Evolutionary conservation across 2,888 invertebrate genomes (phyloP).

Genomic region (Hypolimnas misippus): DNA sequence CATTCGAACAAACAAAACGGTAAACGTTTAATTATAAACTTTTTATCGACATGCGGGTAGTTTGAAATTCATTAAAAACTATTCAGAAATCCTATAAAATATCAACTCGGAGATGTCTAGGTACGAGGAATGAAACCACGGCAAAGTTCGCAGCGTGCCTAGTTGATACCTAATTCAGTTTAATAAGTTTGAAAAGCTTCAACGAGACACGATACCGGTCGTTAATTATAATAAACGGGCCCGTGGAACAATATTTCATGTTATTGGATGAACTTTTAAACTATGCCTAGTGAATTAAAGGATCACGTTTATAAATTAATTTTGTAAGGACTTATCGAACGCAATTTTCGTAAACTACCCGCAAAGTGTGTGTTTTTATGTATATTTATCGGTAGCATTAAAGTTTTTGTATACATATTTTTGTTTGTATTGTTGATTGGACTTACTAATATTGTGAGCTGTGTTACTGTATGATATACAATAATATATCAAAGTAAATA

Average conservation of each 20-base stretch:
- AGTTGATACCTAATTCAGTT: constrained; percentile 26
- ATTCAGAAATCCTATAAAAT: constrained; percentile 9
- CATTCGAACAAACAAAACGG: not conserved
- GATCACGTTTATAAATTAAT: too few species aligned
- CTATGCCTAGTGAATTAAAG: too few species aligned
- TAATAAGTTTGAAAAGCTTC: constrained; percentile 18
- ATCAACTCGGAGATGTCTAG: constrained; percentile 21
- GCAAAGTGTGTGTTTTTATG: too few species aligned
- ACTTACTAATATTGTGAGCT: too few species aligned
- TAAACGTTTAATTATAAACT: not conserved
- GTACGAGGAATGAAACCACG: constrained; percentile 1
- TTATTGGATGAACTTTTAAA: not conserved
- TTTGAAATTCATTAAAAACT: constrained; percentile 2
- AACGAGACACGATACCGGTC: not conserved
- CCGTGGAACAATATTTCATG: not conserved
- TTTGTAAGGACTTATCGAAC: too few species aligned
- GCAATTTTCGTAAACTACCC: too few species aligned
- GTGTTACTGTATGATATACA: too few species aligned
- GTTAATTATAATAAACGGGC: not conserved
- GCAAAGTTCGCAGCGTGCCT: constrained; percentile 10
- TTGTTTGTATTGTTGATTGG: too few species aligned
- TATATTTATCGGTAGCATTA: too few species aligned
- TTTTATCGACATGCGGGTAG: not conserved
- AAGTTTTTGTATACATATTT: too few species aligned
- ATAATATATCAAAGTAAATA: too few species aligned